These are phyloP conservation scores for Drosophila anomalipes DNA, from an alignment of 2,888 invertebrate species.

Conservation along the genomic window DNA sequence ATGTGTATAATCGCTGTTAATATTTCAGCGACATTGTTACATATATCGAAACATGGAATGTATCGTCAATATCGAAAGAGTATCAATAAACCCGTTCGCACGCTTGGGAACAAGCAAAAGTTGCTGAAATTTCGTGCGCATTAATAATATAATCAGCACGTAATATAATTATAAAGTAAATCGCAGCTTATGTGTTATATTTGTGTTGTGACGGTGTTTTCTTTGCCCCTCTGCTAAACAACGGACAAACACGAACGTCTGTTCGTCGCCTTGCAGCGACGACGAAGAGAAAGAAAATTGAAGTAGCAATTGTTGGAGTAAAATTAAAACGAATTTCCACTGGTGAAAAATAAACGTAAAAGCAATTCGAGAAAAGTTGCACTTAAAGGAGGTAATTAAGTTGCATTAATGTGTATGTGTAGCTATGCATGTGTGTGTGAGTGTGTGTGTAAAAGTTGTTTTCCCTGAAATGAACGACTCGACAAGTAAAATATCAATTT, in stretches of 20 bases:
- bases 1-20: neutral
- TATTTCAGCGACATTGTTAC: neutral
- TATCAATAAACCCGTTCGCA: conserved; percentile 36
- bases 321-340: conserved; percentile 59
- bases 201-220: conserved; percentile 24
- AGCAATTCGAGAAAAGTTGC: conserved; percentile 62
- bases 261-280: conserved; percentile 51
- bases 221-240: conserved; percentile 11
- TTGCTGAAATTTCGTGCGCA: conserved; percentile 21
- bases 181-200: conserved; percentile 12
- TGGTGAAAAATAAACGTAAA: conserved; percentile 59
- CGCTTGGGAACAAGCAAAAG: conserved; percentile 13
- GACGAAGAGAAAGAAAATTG: conserved; percentile 41
- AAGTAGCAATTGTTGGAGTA: conserved; percentile 48
- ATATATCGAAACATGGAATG: conserved; percentile 1
- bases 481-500: conserved; percentile 61
- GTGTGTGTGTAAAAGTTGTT: conserved; percentile 67
- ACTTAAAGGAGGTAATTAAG: conserved; percentile 70
- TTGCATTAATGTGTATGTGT: conserved; percentile 41
- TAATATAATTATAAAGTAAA: conserved; percentile 17
- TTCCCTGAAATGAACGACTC: conserved; percentile 65
- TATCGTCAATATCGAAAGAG: conserved; percentile 22
- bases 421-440: conserved; percentile 10
- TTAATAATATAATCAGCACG: conserved; percentile 7
- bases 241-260: conserved; percentile 35